Conservation (phyloP, 2,113 vertebrate genomes). For the Pomatorhinus ruficollis region DNA sequence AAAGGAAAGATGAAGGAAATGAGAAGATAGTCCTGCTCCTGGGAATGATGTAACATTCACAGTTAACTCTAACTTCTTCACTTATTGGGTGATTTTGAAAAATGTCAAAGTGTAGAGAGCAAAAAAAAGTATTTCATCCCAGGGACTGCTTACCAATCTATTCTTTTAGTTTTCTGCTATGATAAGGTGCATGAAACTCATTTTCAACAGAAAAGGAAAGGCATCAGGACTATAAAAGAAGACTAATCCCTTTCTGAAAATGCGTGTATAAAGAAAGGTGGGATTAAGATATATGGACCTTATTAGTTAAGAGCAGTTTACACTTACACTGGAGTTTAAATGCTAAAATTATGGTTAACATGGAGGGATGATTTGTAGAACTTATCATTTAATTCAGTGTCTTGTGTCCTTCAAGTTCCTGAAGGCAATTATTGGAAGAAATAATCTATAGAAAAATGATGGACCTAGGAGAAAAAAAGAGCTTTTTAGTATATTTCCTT, state of each 20-base stretch:
- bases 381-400: rapidly evolving
- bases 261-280: not conserved
- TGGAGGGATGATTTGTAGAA: not conserved
- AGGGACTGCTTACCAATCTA: not conserved
- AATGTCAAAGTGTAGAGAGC: not conserved
- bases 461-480: not conserved
- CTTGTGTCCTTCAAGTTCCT: not conserved
- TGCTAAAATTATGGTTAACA: not conserved
- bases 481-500: not conserved
- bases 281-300: not conserved
- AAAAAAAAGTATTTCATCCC: not conserved
- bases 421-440: not conserved
- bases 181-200: not conserved
- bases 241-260: not conserved
- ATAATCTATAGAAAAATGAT: not conserved
- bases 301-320: not conserved
- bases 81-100: not conserved
- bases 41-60: not conserved
- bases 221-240: not conserved
- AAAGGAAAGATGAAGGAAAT: not conserved
- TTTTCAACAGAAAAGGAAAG: not conserved
- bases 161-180: not conserved
- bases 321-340: not conserved
- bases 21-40: not conserved
- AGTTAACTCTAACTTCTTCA: not conserved